phyloP scores from a whole-genome alignment of 2,888 invertebrate species.

The Schizotus pectinicornis region DNA sequence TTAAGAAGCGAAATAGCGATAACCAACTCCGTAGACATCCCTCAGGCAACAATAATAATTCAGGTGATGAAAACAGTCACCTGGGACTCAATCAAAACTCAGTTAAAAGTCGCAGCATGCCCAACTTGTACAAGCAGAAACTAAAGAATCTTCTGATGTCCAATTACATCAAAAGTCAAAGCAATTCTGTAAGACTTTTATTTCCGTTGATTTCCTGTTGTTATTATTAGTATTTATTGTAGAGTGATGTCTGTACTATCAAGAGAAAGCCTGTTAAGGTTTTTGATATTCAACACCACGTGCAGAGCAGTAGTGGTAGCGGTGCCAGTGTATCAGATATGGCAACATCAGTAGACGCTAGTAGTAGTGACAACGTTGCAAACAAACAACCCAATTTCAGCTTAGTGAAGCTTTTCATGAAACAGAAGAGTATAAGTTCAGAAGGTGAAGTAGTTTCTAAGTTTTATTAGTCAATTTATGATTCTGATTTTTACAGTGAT shows the following conservation, averaged over 20 bases:
- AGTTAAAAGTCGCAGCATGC: constrained; percentile 79
- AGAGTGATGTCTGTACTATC: constrained; percentile 50
- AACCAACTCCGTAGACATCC: constrained; percentile 73
- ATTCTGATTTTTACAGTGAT: constrained; percentile 50
- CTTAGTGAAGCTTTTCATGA: constrained; percentile 86
- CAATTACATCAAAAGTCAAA: constrained; percentile 61
- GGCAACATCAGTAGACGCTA: constrained; percentile 56
- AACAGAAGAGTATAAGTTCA: constrained; percentile 84
- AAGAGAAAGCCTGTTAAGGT: constrained; percentile 55
- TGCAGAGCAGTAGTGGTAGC: constrained; percentile 50
- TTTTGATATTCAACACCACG: constrained; percentile 58
- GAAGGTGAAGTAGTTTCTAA: constrained; percentile 64
- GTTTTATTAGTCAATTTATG: neutral
- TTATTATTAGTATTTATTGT: constrained; percentile 24
- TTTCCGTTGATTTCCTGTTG: neutral
- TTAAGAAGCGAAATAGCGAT: constrained; percentile 73
- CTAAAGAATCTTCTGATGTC: constrained; percentile 53
- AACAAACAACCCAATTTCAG: constrained; percentile 71
- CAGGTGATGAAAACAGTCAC: constrained; percentile 63
- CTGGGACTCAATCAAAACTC: constrained; percentile 65
- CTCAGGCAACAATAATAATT: constrained; percentile 67
- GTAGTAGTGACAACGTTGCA: constrained; percentile 44
- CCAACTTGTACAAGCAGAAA: constrained; percentile 70
- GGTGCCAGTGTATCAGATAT: constrained; percentile 55
- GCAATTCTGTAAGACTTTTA: constrained; percentile 69